Evolutionary conservation across 2,113 vertebrate genomes (phyloP).

Genomic region (Ceratotherium simum): DNA sequence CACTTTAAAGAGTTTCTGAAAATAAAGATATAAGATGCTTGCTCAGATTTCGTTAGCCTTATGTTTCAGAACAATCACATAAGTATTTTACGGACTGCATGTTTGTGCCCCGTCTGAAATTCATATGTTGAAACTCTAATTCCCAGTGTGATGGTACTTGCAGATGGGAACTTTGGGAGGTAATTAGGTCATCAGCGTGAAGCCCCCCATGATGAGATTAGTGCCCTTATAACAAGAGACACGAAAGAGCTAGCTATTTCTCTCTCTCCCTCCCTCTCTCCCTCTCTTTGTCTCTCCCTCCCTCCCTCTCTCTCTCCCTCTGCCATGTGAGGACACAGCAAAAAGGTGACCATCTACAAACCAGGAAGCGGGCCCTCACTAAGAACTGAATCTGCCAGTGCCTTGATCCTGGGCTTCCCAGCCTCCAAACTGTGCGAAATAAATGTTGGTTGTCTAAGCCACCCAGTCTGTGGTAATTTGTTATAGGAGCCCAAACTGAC

Average conservation of each 20-base stretch:
- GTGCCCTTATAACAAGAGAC: background rate
- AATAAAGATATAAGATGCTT: constrained; percentile 75
- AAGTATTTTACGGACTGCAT: background rate
- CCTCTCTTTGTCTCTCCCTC: background rate
- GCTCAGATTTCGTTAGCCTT: constrained; percentile 67
- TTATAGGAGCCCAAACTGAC: background rate
- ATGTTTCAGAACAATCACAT: background rate
- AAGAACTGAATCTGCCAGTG: background rate
- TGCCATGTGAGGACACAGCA: background rate
- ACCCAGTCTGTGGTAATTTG: background rate
- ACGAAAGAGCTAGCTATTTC: background rate
- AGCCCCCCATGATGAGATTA: background rate
- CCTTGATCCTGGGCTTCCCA: background rate
- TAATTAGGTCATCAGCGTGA: background rate
- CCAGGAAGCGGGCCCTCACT: background rate
- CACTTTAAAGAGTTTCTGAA: constrained; percentile 36
- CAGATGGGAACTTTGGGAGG: background rate
- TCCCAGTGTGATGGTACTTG: background rate
- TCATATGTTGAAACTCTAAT: background rate
- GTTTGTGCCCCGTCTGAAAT: background rate
- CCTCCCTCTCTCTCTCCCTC: background rate
- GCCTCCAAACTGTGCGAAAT: background rate
- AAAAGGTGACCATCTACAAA: background rate
- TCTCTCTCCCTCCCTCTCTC: background rate
- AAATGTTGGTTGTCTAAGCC: background rate